phyloP scores from a whole-genome alignment of 1,140 invertebrate species.

The Hycleus cichorii region DNA sequence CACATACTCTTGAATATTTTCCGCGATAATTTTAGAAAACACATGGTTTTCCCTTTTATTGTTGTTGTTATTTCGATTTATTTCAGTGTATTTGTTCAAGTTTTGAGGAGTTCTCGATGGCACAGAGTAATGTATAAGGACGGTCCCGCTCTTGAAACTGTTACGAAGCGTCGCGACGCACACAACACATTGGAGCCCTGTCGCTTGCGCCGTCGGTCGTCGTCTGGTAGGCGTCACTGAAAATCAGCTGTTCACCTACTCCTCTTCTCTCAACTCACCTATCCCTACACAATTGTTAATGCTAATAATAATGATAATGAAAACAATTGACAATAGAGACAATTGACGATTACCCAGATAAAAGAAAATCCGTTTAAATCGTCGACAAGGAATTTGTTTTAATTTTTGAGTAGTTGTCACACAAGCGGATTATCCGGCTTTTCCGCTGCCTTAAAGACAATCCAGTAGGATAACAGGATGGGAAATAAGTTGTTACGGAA shows the following conservation, averaged over 20 bases:
- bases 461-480: too few species aligned
- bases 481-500: too few species aligned
- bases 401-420: too few species aligned
- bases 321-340: too few species aligned
- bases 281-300: too few species aligned
- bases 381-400: too few species aligned
- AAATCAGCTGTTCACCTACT: slow-evolving; percentile 22
- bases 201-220: not conserved
- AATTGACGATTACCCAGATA: too few species aligned
- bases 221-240: slow-evolving; percentile 17
- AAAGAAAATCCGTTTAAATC: too few species aligned
- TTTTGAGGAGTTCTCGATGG: not conserved
- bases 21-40: not conserved
- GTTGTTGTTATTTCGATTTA: not conserved
- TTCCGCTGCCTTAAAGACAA: too few species aligned
- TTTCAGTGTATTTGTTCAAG: not conserved
- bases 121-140: not conserved
- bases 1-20: not conserved
- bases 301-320: too few species aligned
- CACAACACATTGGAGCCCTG: slow-evolving; percentile 1
- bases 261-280: not conserved
- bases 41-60: not conserved
- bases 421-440: too few species aligned
- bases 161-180: slow-evolving; percentile 16
- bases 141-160: not conserved